Percentiles rank a stretch among this genome's conserved stretches.
Evolutionary conservation across 1,140 invertebrate genomes (phyloP).

Genomic region (Trichomalopsis sarcophagae): DNA sequence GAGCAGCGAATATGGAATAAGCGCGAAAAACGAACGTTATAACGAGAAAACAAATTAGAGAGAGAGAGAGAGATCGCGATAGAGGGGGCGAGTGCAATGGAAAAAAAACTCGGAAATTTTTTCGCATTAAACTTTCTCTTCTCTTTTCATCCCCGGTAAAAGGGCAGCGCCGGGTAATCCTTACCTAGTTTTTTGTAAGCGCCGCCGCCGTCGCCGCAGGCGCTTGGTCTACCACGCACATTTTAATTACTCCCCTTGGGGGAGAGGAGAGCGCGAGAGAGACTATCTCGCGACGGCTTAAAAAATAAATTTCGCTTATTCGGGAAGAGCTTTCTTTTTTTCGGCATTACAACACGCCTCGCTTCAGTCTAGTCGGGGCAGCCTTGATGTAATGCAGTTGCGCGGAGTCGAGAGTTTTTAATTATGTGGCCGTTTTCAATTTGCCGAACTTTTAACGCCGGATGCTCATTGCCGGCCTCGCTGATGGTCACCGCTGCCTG

Average conservation of each 20-base stretch:
- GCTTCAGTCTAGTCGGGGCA: no score
- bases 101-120: constrained; percentile 25
- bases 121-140: constrained; percentile 30
- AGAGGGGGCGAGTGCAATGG: background rate
- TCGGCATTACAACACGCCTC: background rate
- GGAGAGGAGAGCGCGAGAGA: background rate
- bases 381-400: background rate
- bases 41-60: constrained; percentile 32
- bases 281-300: constrained; percentile 39
- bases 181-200: constrained; percentile 30
- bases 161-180: constrained; percentile 24
- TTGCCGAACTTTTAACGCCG: background rate
- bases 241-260: constrained; percentile 36
- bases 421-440: background rate
- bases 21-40: background rate
- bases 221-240: constrained; percentile 15
- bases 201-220: background rate
- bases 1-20: background rate
- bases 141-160: constrained; percentile 8
- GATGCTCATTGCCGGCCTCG: no score
- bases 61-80: background rate
- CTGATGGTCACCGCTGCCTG: no score
- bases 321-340: background rate
- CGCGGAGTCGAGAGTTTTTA: background rate
- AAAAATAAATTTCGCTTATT: constrained; percentile 31